A percentile compares a stretch with the other conserved stretches of the same genome.
Evolutionary conservation across 1,140 invertebrate species (phyloP).

Genomic region (Drosophila littoralis): DNA sequence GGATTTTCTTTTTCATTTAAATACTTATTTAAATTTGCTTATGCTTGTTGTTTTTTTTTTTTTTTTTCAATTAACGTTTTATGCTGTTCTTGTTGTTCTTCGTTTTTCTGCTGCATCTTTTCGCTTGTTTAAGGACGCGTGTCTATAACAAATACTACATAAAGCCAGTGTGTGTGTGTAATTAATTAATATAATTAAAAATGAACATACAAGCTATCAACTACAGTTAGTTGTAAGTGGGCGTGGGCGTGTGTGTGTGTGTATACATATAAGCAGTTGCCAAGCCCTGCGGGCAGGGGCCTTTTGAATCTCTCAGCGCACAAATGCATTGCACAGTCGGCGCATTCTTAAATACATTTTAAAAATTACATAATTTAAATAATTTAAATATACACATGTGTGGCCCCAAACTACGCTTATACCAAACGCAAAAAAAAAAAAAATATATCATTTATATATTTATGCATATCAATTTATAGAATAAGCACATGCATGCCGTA

Average conservation of each 20-base stretch:
- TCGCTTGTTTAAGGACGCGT: conserved; percentile 9
- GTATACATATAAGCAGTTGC: conserved; percentile 25
- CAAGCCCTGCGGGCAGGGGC: conserved; percentile 17
- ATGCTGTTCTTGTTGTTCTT: neutral
- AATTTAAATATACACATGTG: conserved; percentile 44
- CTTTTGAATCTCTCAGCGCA: conserved; percentile 36
- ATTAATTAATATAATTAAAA: conserved; percentile 78
- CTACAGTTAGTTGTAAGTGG: conserved; percentile 44
- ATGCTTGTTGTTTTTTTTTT: conserved; percentile 12
- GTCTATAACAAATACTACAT: conserved; percentile 43
- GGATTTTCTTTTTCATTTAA: conserved; percentile 10
- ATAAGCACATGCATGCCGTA: conserved; percentile 24
- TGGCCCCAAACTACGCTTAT: conserved; percentile 33
- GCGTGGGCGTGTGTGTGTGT: conserved; percentile 35
- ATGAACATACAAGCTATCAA: conserved; percentile 65
- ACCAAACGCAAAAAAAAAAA: conserved; percentile 30
- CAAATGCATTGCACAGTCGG: conserved; percentile 48
- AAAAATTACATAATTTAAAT: conserved; percentile 48
- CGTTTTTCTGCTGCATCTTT: neutral
- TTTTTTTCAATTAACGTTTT: conserved; percentile 14
- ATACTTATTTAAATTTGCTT: conserved; percentile 18
- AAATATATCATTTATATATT: conserved; percentile 16
- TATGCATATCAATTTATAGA: conserved; percentile 14
- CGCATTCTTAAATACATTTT: conserved; percentile 34
- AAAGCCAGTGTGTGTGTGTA: conserved; percentile 51